Conservation (phyloP, 92 coral and sea anemone species). For the Montipora capitata region DNA sequence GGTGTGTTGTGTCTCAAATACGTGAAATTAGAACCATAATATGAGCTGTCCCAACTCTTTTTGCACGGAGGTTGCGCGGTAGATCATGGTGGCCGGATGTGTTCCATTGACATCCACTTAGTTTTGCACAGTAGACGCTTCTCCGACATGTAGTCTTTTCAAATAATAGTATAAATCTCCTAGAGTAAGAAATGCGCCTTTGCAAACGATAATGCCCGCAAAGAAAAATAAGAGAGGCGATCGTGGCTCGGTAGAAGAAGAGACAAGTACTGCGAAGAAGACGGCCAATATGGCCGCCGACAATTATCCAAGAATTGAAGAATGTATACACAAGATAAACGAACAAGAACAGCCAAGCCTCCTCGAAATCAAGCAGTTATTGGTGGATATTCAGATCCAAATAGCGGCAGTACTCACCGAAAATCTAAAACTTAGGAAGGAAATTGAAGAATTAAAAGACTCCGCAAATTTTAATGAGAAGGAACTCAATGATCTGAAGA, state of each 20-base stretch:
- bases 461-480: neutral
- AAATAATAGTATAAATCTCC: too few species aligned
- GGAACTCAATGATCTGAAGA: neutral
- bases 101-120: neutral
- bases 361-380: neutral
- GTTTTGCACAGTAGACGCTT: neutral
- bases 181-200: neutral
- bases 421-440: neutral
- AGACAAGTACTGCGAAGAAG: neutral
- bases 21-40: too few species aligned
- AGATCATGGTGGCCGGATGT: neutral
- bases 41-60: constrained; percentile 24
- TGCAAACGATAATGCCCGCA: neutral
- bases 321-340: too few species aligned
- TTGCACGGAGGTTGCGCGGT: too few species aligned
- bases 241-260: neutral
- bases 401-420: neutral
- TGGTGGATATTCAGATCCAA: neutral
- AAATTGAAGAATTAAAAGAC: neutral
- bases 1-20: too few species aligned
- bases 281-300: too few species aligned
- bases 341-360: too few species aligned
- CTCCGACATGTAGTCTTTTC: neutral
- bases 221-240: neutral
- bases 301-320: too few species aligned